Conservation (phyloP, 1,140 invertebrate genomes). For the Euglossa dilemma region DNA sequence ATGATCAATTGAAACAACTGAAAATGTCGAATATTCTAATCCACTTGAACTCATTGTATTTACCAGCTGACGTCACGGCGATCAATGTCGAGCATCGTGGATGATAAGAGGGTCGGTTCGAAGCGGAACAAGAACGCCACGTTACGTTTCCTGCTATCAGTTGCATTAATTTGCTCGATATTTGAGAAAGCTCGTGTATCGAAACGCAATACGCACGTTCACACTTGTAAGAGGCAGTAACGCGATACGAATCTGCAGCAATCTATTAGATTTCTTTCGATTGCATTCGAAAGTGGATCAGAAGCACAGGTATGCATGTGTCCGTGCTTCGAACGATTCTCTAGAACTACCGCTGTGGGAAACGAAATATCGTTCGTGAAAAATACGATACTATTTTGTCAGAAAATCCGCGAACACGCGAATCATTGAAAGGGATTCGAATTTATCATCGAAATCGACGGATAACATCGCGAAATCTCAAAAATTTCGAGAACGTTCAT, state of each 20-base stretch:
- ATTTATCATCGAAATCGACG: too few species aligned
- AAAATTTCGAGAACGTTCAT: too few species aligned
- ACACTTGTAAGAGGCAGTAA: conserved; percentile 14
- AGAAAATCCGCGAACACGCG: neutral
- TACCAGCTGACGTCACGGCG: neutral
- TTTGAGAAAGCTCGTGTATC: conserved; percentile 14
- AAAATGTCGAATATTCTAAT: conserved; percentile 1
- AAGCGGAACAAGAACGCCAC: neutral
- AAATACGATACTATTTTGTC: neutral
- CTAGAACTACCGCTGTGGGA: neutral
- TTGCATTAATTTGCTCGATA: conserved; percentile 32
- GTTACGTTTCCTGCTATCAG: conserved; percentile 12
- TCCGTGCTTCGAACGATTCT: neutral
- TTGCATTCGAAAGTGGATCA: conserved; percentile 1
- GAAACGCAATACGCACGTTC: conserved; percentile 15
- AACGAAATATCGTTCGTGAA: neutral
- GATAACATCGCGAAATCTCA: too few species aligned
- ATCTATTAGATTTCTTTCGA: conserved; percentile 37
- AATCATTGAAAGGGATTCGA: neutral
- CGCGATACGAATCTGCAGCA: conserved; percentile 30
- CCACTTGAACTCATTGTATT: neutral
- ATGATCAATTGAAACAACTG: neutral
- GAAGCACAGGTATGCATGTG: neutral
- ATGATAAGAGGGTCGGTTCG: neutral
- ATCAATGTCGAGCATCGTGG: neutral